Evolutionary conservation across 1,140 invertebrate genomes (phyloP), one percentile per base, ranked within the genome.

Genomic region (Drosophila burlai): DNA sequence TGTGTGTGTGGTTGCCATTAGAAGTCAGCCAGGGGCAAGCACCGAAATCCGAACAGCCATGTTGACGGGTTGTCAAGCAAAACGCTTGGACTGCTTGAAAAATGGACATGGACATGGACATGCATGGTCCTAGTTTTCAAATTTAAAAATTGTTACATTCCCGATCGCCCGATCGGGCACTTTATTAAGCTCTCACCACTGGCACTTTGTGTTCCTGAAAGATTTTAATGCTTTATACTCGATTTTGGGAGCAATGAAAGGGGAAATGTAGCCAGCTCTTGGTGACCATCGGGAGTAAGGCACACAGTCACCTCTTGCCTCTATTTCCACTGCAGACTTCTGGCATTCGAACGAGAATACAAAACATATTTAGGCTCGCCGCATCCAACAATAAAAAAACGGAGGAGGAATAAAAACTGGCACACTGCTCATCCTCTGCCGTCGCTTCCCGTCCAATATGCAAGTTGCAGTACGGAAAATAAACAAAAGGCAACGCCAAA

Each of bases 1-100:
- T 54, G 31, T 49, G 40, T 71, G 54, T 80, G 55, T 65, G 62
- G 47, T 49, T 64, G 59, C 47, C 47, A 65, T 72, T 77, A 82
- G 69, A 82, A 75, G 61, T 60, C 69, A 69, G 75, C 75, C 68
- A 63, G 73, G 45, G 73, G 82, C 72, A 76, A 80, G 59, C 71
- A 62, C 58, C 58, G 24, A 72, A 81, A 64, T 72, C 76, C 82
- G 71, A 58, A 52, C 75, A 79, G 58, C 63, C 42, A 64, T 63
- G 62, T 64, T 82, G 71, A 73, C 42, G 76, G 68, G 80, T 73
- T 82, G 78, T 86, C 82, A 86, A 66, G 58, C 60, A 84, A 81
- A 81, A 76, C 62, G 66, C 54, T 65, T 57, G 55, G 50, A 60
- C 46, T 54, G 31, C 50, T 54, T 36, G 50, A 15, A 36, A 36